Percentiles rank a stretch among this genome's conserved stretches.
phyloP scores from a whole-genome alignment of 23 tunicate species.

The Botrylloides violaceus region DNA sequence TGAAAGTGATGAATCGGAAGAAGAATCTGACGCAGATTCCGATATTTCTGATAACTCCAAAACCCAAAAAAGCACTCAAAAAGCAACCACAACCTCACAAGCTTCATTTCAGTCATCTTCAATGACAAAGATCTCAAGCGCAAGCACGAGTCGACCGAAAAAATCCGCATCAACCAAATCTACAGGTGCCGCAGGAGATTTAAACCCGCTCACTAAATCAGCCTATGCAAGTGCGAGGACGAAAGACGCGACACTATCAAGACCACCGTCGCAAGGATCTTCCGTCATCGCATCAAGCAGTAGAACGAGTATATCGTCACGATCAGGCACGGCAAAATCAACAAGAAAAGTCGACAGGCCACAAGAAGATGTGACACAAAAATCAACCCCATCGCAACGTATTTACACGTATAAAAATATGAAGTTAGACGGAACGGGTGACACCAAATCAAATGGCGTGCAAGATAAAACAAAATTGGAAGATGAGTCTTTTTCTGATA shows the following conservation, averaged over 20 bases:
- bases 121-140: not conserved
- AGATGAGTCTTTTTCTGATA: slow-evolving; percentile 18
- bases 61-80: not conserved
- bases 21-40: slow-evolving; percentile 16
- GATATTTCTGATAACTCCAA: slow-evolving; percentile 9
- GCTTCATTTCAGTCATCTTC: not conserved
- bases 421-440: not conserved
- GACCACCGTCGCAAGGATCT: not conserved
- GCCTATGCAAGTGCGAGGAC: slow-evolving; percentile 11
- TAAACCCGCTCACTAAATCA: slow-evolving; percentile 23
- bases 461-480: not conserved
- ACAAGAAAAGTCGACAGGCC: not conserved
- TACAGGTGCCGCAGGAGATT: slow-evolving; percentile 8
- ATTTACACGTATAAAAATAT: slow-evolving; percentile 73
- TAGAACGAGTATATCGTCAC: slow-evolving; percentile 11
- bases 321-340: not conserved
- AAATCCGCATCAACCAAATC: not conserved
- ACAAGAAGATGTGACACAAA: not conserved
- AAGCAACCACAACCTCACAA: not conserved
- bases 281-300: not conserved
- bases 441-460: not conserved
- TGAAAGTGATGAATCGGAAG: slow-evolving; percentile 17
- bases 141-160: not conserved
- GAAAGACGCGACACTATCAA: not conserved
- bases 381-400: slow-evolving; percentile 27